phyloP scores from a whole-genome alignment of 1,140 invertebrate genomes.

The Ceratosolen solmsi region DNA sequence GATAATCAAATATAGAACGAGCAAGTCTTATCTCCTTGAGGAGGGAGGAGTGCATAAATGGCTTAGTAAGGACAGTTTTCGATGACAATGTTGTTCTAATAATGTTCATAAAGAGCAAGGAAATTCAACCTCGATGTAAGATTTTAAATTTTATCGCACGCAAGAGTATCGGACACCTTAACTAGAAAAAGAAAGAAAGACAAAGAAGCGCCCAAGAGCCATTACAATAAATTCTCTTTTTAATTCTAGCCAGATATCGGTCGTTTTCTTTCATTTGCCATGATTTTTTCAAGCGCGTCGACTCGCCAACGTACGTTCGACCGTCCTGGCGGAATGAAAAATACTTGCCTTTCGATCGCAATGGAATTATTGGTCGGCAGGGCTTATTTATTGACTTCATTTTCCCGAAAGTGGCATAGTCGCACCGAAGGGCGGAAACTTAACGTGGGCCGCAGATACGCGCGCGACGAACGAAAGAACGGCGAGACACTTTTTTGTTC shows the following conservation, averaged over 20 bases:
- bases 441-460: neutral
- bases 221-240: constrained; percentile 49
- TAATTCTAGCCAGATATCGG: constrained; percentile 45
- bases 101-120: too few species aligned
- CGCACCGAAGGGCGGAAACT: constrained; percentile 23
- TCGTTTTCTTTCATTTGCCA: constrained; percentile 52
- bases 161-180: neutral
- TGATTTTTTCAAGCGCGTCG: constrained; percentile 52
- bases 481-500: neutral
- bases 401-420: constrained; percentile 55
- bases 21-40: too few species aligned
- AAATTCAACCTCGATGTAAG: neutral
- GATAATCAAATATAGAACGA: too few species aligned
- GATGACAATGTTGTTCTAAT: too few species aligned
- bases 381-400: constrained; percentile 72
- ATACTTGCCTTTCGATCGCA: constrained; percentile 63
- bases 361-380: constrained; percentile 69
- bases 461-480: constrained; percentile 30
- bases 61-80: too few species aligned
- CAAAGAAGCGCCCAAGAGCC: neutral
- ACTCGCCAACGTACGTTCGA: neutral
- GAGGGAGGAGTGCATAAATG: too few species aligned
- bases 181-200: too few species aligned
- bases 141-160: constrained; percentile 20
- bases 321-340: constrained; percentile 60